Evolutionary conservation across 1,140 invertebrate species (phyloP).

Genomic region (Dendroctonus ponderosae): DNA sequence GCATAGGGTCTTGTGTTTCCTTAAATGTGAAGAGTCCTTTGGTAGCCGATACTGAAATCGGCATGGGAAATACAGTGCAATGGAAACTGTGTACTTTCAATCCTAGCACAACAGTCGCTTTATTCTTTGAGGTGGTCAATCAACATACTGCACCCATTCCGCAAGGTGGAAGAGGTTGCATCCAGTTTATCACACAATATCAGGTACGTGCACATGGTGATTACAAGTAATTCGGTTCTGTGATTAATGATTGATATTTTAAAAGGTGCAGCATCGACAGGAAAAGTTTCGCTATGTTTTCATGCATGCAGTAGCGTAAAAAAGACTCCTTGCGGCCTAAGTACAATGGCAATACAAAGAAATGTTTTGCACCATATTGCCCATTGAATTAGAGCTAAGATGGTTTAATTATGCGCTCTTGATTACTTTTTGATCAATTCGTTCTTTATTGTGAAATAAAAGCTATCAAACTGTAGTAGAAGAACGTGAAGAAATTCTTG

Average conservation of each 20-base stretch:
- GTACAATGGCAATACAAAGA: no score
- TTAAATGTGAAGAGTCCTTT: conserved; percentile 84
- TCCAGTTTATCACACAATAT: conserved; percentile 95
- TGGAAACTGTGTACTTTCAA: conserved; percentile 98
- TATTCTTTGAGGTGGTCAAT: conserved; percentile 98
- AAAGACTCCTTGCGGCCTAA: no score
- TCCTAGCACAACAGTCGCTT: conserved; percentile 86
- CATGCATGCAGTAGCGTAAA: no score
- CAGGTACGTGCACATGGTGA: conserved; percentile 36
- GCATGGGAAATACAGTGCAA: conserved; percentile 94
- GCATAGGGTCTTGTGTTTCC: conserved; percentile 95
- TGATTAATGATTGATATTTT: neutral
- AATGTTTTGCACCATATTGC: no score
- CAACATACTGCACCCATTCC: conserved; percentile 94
- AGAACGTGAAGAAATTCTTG: no score
- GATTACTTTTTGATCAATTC: no score
- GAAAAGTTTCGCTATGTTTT: no score
- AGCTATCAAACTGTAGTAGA: no score
- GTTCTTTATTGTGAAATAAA: no score
- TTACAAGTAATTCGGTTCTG: conserved; percentile 3
- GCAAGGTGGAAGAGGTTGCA: conserved; percentile 91
- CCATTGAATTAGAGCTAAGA: no score
- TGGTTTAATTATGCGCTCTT: no score
- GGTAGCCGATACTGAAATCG: conserved; percentile 96
- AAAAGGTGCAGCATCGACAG: no score